Evolutionary conservation across 2,113 vertebrate genomes (phyloP).

Genomic region (Perca flavescens): DNA sequence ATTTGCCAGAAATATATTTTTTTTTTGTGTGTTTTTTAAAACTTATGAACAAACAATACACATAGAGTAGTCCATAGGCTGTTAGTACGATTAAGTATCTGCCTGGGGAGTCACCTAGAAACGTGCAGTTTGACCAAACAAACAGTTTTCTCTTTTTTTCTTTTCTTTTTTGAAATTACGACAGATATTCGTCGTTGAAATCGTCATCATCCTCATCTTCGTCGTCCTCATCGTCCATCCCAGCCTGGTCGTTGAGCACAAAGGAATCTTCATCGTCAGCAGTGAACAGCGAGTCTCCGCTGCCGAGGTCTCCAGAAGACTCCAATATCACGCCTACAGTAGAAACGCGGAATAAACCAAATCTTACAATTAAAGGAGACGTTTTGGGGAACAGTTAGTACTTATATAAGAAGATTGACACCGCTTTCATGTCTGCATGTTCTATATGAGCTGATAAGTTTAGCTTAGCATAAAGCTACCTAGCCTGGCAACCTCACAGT

Average conservation of each 20-base stretch:
- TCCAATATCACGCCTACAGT: conserved; percentile 87
- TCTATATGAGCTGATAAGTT: background rate
- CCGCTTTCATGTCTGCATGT: background rate
- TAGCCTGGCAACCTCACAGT: background rate
- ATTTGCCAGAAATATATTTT: conserved; percentile 67
- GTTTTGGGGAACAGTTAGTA: background rate
- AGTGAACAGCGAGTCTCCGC: conserved; percentile 90
- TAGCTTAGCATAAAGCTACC: conserved; percentile 4
- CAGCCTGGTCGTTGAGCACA: conserved; percentile 88
- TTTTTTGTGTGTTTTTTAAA: conserved; percentile 40
- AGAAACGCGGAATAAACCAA: conserved; percentile 15
- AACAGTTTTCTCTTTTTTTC: conserved; percentile 63
- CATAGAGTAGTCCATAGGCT: conserved; percentile 87
- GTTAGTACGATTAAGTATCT: conserved; percentile 83
- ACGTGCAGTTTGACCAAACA: conserved; percentile 85
- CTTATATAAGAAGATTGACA: background rate
- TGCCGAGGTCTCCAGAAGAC: conserved; percentile 94
- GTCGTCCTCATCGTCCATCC: conserved; percentile 90
- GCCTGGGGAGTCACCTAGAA: conserved; percentile 87
- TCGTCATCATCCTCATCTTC: conserved; percentile 92
- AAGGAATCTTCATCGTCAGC: conserved; percentile 80
- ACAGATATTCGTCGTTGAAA: conserved; percentile 91
- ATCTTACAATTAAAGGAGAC: background rate
- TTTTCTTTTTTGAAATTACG: conserved; percentile 67
- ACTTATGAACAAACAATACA: conserved; percentile 93